Conservation (phyloP, 2,113 vertebrate genomes). For the Labeo catla region DNA sequence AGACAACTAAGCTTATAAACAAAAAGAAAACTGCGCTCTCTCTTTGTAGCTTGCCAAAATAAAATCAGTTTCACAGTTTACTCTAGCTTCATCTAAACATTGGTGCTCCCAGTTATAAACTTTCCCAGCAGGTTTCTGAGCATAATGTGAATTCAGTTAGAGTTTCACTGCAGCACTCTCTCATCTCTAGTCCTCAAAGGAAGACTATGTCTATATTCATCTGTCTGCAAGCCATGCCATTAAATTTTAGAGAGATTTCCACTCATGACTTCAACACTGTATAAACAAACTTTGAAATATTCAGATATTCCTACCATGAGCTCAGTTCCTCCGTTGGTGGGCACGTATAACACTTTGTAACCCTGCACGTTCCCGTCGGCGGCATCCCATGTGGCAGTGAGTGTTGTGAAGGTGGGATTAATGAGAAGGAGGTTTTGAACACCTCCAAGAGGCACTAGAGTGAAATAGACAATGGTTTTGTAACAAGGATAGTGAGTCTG, state of each 20-base stretch:
- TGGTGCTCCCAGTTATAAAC: slow-evolving; percentile 32
- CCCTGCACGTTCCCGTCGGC: slow-evolving; percentile 93
- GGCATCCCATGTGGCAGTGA: slow-evolving; percentile 88
- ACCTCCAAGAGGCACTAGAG: slow-evolving; percentile 74
- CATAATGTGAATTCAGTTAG: not conserved
- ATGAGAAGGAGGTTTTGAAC: slow-evolving; percentile 82
- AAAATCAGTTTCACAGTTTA: slow-evolving; percentile 48
- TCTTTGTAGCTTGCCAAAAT: slow-evolving; percentile 17
- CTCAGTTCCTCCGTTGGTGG: slow-evolving; percentile 81
- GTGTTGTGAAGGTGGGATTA: slow-evolving; percentile 88
- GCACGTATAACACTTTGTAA: slow-evolving; percentile 89
- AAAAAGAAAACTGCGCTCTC: not conserved
- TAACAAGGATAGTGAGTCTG: not conserved
- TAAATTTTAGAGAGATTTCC: slow-evolving; percentile 27
- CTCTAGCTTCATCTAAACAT: slow-evolving; percentile 35
- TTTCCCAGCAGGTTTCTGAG: not conserved
- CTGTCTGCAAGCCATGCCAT: slow-evolving; percentile 15
- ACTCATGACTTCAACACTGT: slow-evolving; percentile 15
- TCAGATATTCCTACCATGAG: slow-evolving; percentile 78
- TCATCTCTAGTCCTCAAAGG: not conserved
- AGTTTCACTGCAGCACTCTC: not conserved
- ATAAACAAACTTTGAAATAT: not conserved
- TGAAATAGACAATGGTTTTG: not conserved
- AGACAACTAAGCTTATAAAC: slow-evolving; percentile 5
- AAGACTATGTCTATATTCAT: not conserved